Base-by-base conservation (phyloP, 2,888 invertebrate genomes). In the Altica lythri region DNA sequence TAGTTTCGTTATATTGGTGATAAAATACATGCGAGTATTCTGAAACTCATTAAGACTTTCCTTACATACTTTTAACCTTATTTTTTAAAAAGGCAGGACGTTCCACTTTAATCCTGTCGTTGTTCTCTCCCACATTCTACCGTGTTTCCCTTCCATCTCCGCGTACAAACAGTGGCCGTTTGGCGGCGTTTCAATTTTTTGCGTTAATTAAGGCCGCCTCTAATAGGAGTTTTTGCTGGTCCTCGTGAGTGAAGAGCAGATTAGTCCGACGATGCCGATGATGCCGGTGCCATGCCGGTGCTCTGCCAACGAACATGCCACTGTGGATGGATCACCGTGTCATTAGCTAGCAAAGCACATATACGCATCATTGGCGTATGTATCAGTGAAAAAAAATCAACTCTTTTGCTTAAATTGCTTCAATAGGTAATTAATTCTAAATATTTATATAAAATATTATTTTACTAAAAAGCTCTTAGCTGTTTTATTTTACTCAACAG, bases 191-290 rank as follows among this genome's bases (percentile, higher is more conserved):
- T 49, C 50, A 38, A 69, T 73, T 75, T 75, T 75, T 75, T 75
- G 74, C 70, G 69, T 75, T 75, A 74, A 75, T 75, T 75, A 75
- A 73, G 74, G 70, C 71, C 73, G 68, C 62, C 67, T 73, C 73
- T 74, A 73, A 74, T 75, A 75, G 69, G 67, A 68, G 72, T 75
- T 75, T 75, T 75, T 75, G 73, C 69, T 63, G 67, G 67, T 64
- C 67, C 71, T 71, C 72, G 72, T 72, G 72, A 72, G 70, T 70
- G 70, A 72, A 69, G 71, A 70, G 71, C 69, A 72, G 71, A 72
- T 71, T 72, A 73, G 61, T 63, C 68, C 66, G 60, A 59, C 38
- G 45, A 40, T 35, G 40, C 40, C 30, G 40, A 19, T 40, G 40
- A 40, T 32, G 40, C 48, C 29, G 48, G 42, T 38, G 37, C 18